Percentiles rank a stretch among this genome's conserved stretches.
Conservation (phyloP, 1,140 invertebrate genomes). For the Batillaria attramentaria region DNA sequence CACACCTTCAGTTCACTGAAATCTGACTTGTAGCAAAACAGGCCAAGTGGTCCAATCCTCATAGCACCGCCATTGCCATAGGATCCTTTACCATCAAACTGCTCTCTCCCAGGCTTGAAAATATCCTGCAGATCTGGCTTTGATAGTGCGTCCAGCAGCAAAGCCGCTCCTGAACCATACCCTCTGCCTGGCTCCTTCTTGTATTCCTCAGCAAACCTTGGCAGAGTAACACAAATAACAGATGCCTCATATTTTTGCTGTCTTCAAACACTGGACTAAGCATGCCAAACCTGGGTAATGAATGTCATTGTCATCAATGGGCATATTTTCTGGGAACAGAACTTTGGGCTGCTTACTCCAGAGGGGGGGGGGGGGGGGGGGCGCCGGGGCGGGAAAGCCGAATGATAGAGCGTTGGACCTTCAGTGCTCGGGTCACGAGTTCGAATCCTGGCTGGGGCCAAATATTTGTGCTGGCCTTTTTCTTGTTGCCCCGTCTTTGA, state of each 20-base stretch:
- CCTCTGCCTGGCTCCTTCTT: slow-evolving; percentile 78
- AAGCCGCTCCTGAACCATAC: slow-evolving; percentile 78
- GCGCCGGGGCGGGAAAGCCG: too few relatives aligned
- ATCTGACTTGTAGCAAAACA: slow-evolving; percentile 74
- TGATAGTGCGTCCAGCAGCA: slow-evolving; percentile 79
- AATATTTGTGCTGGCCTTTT: too few relatives aligned
- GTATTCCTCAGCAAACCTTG: slow-evolving; percentile 81
- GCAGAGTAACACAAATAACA: slow-evolving; percentile 8
- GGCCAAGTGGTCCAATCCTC: slow-evolving; percentile 81
- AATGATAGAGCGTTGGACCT: too few relatives aligned
- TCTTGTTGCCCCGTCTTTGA: too few relatives aligned
- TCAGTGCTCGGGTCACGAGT: too few relatives aligned
- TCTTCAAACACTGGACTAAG: neutral
- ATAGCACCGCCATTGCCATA: slow-evolving; percentile 86
- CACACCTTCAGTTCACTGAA: slow-evolving; percentile 49
- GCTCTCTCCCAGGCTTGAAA: slow-evolving; percentile 78
- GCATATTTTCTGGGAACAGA: too few relatives aligned
- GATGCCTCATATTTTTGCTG: neutral
- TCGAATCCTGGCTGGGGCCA: too few relatives aligned
- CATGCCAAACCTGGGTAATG: neutral
- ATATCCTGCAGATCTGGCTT: slow-evolving; percentile 77
- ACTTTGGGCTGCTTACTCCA: too few relatives aligned
- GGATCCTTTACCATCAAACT: slow-evolving; percentile 82
- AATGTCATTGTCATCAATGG: too few relatives aligned
- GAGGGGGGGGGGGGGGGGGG: too few relatives aligned